Evolutionary conservation across 2,797 vertebrate species (phyloP), one percentile per base, ranked within the genome.

Genomic region (Lagocephalus sceleratus): DNA sequence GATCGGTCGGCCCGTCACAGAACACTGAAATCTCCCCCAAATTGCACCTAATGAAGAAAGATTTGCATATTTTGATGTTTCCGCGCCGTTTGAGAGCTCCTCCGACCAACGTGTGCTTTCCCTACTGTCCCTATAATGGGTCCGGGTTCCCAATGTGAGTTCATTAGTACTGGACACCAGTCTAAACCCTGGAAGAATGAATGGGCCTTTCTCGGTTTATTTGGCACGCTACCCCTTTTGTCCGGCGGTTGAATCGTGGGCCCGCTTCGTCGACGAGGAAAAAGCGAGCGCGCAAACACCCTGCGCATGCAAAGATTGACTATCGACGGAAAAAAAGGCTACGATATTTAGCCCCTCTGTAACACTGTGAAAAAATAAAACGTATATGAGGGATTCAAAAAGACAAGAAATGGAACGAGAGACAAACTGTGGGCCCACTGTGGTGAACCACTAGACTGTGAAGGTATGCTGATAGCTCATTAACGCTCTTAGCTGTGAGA

Each of bases 401-500:
- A 72, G 42, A 76, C 56, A 76, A 75, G 17, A 75, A 63, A 59
- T 51, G 66, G 50, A 72, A 48, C 29, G 78, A 73, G 63, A 79
- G 63, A 71, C 66, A 76, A 76, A 65, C 71, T 51, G 19, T 51
- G 26, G 63, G 59, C 49, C 52, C 58, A 52, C 47, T 47, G 63
- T 67, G 63, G 68, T 71, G 57, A 84, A 65, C 58, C 73, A 76
- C 60, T 45, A 75, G 75, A 81, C 81, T 81, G 83, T 83, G 63
- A 83, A 78, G 76, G 51, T 71, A 72, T 66, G 60, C 68, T 35
- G 32, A 35, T 35, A 35, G 32, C 32, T 74, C 73, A 75, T 81
- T 75, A 80, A 70, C 56, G 40, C 39, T 60, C 43, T 59, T 46
- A 54, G 35, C 14, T 45, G 41, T 39, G 19, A 49, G 48, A 56